These are phyloP conservation scores for Danio aesculapii DNA, from an alignment of 2,797 vertebrate species.

Conservation along the genomic window DNA sequence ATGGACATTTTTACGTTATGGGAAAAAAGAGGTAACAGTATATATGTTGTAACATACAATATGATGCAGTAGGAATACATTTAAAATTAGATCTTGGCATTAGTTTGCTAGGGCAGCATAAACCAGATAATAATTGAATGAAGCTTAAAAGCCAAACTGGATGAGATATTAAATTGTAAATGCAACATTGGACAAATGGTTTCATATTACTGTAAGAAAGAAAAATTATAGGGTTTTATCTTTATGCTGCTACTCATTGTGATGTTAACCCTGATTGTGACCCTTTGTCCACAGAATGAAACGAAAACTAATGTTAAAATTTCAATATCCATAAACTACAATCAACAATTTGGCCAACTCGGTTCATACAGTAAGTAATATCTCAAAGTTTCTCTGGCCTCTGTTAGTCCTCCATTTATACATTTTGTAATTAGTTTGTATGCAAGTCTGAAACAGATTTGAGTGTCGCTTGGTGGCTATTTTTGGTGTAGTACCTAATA, in stretches of 20 bases:
- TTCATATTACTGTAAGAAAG: not conserved
- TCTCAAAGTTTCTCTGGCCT: no score
- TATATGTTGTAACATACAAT: constrained; percentile 50
- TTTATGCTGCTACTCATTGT: not conserved
- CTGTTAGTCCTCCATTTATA: not conserved
- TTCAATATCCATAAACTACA: not conserved
- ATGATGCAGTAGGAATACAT: constrained; percentile 23
- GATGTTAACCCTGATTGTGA: not conserved
- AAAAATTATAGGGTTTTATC: not conserved
- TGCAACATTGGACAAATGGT: constrained; percentile 25
- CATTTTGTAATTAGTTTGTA: no score
- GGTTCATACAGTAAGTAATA: no score
- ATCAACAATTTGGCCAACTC: not conserved
- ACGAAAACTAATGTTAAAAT: not conserved
- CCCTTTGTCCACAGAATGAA: not conserved
- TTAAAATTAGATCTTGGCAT: constrained; percentile 42
- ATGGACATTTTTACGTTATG: not conserved
- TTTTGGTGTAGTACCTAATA: no score
- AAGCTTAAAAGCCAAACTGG: constrained; percentile 37
- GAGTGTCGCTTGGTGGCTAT: no score
- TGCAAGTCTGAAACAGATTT: no score
- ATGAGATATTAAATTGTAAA: constrained; percentile 13
- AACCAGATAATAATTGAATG: constrained; percentile 47
- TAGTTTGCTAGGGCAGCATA: constrained; percentile 37
- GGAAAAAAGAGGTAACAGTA: constrained; percentile 38